Evolutionary conservation across 2,888 invertebrate genomes (phyloP).

Genomic region (Abrostola tripartita): DNA sequence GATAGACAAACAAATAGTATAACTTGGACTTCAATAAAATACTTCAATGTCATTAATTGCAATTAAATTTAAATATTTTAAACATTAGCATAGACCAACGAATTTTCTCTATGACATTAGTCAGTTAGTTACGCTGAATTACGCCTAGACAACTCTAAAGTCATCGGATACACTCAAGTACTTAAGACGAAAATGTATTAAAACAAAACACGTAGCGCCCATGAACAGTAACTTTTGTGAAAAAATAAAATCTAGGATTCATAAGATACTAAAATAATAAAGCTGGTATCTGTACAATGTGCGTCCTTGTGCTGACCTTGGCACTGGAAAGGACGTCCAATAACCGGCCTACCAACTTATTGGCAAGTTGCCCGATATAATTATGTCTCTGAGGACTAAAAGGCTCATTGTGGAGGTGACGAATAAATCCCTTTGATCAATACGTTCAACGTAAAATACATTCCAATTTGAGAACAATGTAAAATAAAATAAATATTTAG

Average conservation of each 20-base stretch:
- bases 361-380: slow-evolving; percentile 68
- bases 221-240: neutral
- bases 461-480: neutral
- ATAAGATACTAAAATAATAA: slow-evolving; percentile 9
- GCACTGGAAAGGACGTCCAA: slow-evolving; percentile 58
- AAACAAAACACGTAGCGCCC: neutral
- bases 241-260: slow-evolving; percentile 10
- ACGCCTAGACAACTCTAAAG: too few species aligned
- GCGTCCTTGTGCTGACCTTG: slow-evolving; percentile 60
- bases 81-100: too few species aligned
- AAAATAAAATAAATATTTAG: too few species aligned
- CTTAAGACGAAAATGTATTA: too few species aligned
- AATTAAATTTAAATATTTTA: too few species aligned
- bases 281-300: slow-evolving; percentile 21
- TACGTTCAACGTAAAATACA: slow-evolving; percentile 25
- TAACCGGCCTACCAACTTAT: slow-evolving; percentile 57
- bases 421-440: slow-evolving; percentile 44
- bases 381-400: slow-evolving; percentile 54
- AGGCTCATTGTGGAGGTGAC: slow-evolving; percentile 41
- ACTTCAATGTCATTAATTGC: too few species aligned
- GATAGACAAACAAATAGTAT: too few species aligned
- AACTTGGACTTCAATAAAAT: too few species aligned
- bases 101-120: too few species aligned
- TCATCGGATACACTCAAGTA: too few species aligned
- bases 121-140: too few species aligned